phyloP scores from a whole-genome alignment of 2,888 invertebrate genomes.

The Lochmaea capreae region DNA sequence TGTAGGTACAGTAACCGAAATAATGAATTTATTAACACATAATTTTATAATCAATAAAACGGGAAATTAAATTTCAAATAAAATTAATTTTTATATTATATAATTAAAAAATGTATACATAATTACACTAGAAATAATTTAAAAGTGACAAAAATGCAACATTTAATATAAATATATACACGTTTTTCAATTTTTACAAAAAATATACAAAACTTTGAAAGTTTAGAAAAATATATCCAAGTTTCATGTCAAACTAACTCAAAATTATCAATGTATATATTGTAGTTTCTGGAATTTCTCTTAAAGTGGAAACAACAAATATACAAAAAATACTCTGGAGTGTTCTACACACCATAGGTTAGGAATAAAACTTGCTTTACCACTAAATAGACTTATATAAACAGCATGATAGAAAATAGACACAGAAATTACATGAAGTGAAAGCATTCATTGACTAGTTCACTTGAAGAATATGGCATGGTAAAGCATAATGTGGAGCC shows the following conservation, averaged over 20 bases:
- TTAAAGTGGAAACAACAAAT: background rate
- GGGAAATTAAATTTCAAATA: background rate
- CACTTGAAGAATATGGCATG: too few species aligned
- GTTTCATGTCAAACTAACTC: conserved; percentile 13
- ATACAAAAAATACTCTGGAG: background rate
- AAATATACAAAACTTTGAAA: conserved; percentile 44
- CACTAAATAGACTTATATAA: too few species aligned
- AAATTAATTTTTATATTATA: conserved; percentile 2
- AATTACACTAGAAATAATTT: conserved; percentile 46
- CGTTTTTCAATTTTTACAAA: conserved; percentile 44
- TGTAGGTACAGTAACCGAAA: too few species aligned
- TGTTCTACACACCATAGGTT: background rate
- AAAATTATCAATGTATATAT: background rate
- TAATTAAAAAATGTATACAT: conserved; percentile 37
- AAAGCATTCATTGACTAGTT: too few species aligned
- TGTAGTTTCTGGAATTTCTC: background rate
- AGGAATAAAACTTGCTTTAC: too few species aligned
- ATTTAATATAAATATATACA: conserved; percentile 47
- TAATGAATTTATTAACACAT: too few species aligned
- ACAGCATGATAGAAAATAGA: too few species aligned
- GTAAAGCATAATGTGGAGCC: too few species aligned
- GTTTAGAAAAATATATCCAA: conserved; percentile 18
- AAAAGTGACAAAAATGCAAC: conserved; percentile 39
- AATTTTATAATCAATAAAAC: too few species aligned
- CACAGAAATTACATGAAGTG: too few species aligned